These are phyloP conservation scores for Climacteris rufus DNA, from an alignment of 2,113 vertebrate species.

Conservation along the genomic window DNA sequence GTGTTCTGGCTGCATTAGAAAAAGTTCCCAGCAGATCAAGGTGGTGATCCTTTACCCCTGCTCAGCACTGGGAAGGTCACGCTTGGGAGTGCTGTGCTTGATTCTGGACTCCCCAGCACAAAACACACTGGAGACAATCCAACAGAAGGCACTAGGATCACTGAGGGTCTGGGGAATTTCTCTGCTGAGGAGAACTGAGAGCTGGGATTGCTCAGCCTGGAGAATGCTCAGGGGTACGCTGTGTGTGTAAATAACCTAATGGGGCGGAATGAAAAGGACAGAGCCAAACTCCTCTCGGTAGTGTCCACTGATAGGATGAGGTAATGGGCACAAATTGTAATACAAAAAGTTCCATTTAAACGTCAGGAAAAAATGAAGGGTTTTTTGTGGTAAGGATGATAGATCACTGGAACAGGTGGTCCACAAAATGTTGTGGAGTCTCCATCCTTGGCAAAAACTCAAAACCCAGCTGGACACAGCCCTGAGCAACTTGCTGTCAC, in stretches of 20 bases:
- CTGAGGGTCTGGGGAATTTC: neutral
- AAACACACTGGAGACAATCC: neutral
- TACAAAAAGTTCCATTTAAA: neutral
- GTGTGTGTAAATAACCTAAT: neutral
- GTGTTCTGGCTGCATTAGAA: neutral
- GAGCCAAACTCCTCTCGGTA: neutral
- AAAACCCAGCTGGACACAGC: neutral
- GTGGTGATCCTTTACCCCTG: neutral
- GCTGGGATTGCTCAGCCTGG: neutral
- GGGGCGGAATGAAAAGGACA: neutral
- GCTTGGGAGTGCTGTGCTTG: rapidly evolving
- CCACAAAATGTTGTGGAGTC: neutral
- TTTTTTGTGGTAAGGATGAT: neutral
- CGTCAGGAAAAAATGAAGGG: neutral
- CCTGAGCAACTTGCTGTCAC: neutral
- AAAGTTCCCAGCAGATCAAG: neutral
- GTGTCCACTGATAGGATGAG: neutral
- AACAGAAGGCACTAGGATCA: neutral
- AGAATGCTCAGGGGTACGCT: neutral
- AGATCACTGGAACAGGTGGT: neutral
- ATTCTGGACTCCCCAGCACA: neutral
- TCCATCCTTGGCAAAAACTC: neutral
- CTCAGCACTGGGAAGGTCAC: neutral
- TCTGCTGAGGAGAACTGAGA: neutral
- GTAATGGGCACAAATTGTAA: neutral